phyloP scores from a whole-genome alignment of 2,888 invertebrate species.

The Amphimallon solstitiale region DNA sequence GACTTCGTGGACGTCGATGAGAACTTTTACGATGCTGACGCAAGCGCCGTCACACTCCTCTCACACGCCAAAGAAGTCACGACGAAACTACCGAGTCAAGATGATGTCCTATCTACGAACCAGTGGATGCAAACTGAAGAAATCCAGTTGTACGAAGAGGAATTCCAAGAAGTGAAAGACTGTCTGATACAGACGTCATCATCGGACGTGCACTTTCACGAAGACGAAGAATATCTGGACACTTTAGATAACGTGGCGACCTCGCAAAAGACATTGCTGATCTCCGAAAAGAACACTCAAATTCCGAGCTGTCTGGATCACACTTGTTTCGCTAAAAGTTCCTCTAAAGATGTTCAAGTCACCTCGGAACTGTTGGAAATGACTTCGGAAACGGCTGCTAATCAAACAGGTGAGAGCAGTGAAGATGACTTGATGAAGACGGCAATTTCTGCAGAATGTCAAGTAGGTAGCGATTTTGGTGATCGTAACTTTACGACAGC shows the following conservation, averaged over 20 bases:
- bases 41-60: too few relatives aligned
- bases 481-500: too few relatives aligned
- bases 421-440: not conserved
- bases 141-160: not conserved
- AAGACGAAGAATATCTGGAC: conserved; percentile 24
- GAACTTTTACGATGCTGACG: not conserved
- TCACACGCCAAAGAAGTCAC: too few relatives aligned
- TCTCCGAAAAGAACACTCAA: conserved; percentile 25
- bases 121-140: conserved; percentile 27
- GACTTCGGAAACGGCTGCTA: not conserved
- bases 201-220: conserved; percentile 1
- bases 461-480: not conserved
- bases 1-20: not conserved
- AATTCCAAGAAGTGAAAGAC: not conserved
- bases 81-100: not conserved
- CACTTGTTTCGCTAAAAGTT: conserved; percentile 6
- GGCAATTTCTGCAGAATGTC: not conserved
- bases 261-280: not conserved
- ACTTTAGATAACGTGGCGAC: not conserved
- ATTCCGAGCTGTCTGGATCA: conserved; percentile 24
- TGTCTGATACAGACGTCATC: conserved; percentile 10
- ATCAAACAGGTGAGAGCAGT: not conserved
- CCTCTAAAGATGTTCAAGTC: conserved; percentile 19
- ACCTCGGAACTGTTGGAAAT: conserved; percentile 5
- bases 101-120: conserved; percentile 2